Conservation (phyloP, 2,888 invertebrate species). For the Hoplodrina ambigua region DNA sequence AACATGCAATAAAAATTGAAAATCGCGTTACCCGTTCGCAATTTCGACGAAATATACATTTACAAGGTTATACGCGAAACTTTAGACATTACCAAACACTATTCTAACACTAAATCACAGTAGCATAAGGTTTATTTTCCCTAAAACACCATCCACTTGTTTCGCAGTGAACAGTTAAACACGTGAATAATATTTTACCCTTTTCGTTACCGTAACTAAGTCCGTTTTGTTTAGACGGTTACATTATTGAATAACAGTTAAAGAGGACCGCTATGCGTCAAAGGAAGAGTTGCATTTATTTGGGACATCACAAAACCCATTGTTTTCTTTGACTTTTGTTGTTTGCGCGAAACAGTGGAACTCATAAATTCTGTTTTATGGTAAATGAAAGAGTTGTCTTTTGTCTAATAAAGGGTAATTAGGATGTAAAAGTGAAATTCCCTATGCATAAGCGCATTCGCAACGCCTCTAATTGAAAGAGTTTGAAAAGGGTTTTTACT, state of each 20-base stretch:
- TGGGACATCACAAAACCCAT: conserved; percentile 73
- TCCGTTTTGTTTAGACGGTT: conserved; percentile 80
- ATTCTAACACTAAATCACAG: conserved; percentile 1
- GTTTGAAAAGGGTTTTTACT: conserved; percentile 78
- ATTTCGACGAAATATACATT: conserved; percentile 73
- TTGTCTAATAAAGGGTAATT: conserved; percentile 83
- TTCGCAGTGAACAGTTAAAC: conserved; percentile 62
- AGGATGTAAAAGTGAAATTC: conserved; percentile 89
- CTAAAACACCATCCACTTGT: conserved; percentile 4
- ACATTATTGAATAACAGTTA: conserved; percentile 74
- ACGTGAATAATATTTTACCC: conserved; percentile 79
- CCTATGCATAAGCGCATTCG: conserved; percentile 76
- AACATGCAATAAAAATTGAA: conserved; percentile 74
- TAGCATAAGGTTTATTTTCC: conserved; percentile 49
- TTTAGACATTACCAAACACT: not conserved
- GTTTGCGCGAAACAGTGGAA: conserved; percentile 76
- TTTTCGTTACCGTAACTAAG: conserved; percentile 83
- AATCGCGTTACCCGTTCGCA: conserved; percentile 77
- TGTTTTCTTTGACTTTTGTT: conserved; percentile 73
- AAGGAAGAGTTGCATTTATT: conserved; percentile 87
- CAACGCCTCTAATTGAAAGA: conserved; percentile 75
- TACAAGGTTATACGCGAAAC: conserved; percentile 62
- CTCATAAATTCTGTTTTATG: conserved; percentile 82
- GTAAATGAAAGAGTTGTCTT: conserved; percentile 74
- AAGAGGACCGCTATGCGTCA: conserved; percentile 84